These are phyloP conservation scores for Operophtera brumata DNA, from an alignment of 2,888 invertebrate genomes.

Conservation along the genomic window DNA sequence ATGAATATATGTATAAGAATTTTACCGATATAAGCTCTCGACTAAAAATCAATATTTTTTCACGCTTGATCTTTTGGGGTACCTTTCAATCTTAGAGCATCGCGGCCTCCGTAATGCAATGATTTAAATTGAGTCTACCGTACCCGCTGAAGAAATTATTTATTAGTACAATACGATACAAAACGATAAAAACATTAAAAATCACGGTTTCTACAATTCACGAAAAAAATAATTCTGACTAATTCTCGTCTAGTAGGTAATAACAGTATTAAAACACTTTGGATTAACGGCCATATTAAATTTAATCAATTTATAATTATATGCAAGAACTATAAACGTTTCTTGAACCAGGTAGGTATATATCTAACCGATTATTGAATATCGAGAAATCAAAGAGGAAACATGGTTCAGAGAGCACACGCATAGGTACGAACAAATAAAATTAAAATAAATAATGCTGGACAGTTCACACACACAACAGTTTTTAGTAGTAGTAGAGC, in stretches of 20 bases:
- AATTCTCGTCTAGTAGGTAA: background rate
- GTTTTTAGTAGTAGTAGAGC: too few relatives aligned
- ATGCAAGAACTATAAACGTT: slow-evolving; percentile 50
- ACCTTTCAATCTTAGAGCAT: too few relatives aligned
- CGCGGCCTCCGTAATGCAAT: too few relatives aligned
- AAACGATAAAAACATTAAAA: background rate
- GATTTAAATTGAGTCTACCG: too few relatives aligned
- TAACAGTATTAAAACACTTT: slow-evolving; percentile 18
- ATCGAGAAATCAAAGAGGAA: slow-evolving; percentile 18
- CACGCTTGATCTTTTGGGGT: too few relatives aligned
- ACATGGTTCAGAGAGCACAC: background rate
- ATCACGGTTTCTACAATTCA: slow-evolving; percentile 5
- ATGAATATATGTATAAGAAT: too few relatives aligned
- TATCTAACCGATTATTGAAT: slow-evolving; percentile 35
- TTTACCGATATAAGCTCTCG: too few relatives aligned
- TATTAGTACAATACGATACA: slow-evolving; percentile 2
- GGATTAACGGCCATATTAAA: slow-evolving; percentile 37
- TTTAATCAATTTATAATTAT: slow-evolving; percentile 52
- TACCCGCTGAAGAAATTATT: too few relatives aligned
- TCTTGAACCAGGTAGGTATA: slow-evolving; percentile 57
- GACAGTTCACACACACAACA: too few relatives aligned
- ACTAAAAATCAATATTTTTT: too few relatives aligned
- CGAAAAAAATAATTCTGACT: slow-evolving; percentile 1
- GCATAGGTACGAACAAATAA: background rate
- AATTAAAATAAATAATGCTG: too few relatives aligned